A percentile compares a stretch with the other conserved stretches of the same genome.
Conservation (phyloP, 2,888 invertebrate genomes). For the Polyommatus iphigenia region DNA sequence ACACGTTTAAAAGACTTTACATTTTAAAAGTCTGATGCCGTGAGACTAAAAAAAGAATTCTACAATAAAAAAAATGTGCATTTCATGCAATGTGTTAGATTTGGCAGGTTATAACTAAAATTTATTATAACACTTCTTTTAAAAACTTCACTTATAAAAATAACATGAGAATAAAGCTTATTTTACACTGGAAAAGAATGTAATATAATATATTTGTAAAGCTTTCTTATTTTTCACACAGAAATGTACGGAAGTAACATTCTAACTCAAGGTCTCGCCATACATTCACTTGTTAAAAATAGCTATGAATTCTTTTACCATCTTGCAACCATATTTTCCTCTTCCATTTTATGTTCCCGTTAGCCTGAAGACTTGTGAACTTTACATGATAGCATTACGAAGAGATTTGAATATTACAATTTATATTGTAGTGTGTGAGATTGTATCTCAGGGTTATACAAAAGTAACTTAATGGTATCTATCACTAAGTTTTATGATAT, state of each 20-base stretch:
- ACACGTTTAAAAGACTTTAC: constrained; percentile 2
- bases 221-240: not conserved
- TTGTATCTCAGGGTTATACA: too few species aligned
- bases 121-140: not conserved
- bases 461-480: too few species aligned
- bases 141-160: not conserved
- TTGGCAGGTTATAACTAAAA: not conserved
- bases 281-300: constrained; percentile 22
- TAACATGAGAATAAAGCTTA: not conserved
- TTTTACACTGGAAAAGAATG: not conserved
- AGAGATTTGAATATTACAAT: not conserved
- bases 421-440: not conserved
- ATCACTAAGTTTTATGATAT: too few species aligned
- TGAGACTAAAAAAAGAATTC: not conserved
- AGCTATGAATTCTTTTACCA: constrained; percentile 26
- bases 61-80: too few species aligned
- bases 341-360: constrained; percentile 5
- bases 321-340: constrained; percentile 24
- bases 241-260: not conserved
- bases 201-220: not conserved
- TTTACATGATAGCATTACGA: not conserved
- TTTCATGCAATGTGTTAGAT: not conserved
- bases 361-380: not conserved
- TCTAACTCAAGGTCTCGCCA: not conserved
- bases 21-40: not conserved